Conservation (phyloP, 2,797 vertebrate genomes). For the Gallinago stenura region DNA sequence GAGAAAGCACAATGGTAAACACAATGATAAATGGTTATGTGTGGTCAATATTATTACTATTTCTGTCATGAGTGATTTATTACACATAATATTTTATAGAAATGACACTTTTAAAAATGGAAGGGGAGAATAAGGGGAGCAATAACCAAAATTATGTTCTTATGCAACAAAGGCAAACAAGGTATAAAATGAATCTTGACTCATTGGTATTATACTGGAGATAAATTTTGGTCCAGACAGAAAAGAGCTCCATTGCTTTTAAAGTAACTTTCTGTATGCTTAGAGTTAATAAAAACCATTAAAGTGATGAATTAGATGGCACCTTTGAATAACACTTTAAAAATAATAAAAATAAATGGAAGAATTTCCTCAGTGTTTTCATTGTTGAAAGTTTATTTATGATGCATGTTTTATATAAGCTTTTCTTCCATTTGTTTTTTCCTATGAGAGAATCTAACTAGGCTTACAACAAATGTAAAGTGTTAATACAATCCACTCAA, state of each 20-base stretch:
- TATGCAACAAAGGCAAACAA: background rate
- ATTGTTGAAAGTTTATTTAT: background rate
- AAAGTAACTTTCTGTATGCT: background rate
- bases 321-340: background rate
- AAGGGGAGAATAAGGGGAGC: background rate
- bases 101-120: background rate
- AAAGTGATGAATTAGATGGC: background rate
- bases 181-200: background rate
- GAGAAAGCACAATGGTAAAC: background rate
- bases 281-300: background rate
- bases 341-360: constrained; percentile 10
- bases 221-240: background rate
- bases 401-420: background rate
- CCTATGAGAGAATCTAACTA: background rate
- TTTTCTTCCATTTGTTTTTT: background rate
- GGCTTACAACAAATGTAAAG: background rate
- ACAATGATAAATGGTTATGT: background rate
- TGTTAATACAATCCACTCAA: background rate
- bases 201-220: background rate
- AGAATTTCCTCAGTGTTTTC: background rate
- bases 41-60: constrained; percentile 6
- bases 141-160: background rate
- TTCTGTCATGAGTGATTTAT: constrained; percentile 24
- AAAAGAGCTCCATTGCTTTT: background rate
- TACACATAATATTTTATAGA: background rate